Base-by-base conservation (phyloP, 2,888 invertebrate species). In the Philereme transversata region DNA sequence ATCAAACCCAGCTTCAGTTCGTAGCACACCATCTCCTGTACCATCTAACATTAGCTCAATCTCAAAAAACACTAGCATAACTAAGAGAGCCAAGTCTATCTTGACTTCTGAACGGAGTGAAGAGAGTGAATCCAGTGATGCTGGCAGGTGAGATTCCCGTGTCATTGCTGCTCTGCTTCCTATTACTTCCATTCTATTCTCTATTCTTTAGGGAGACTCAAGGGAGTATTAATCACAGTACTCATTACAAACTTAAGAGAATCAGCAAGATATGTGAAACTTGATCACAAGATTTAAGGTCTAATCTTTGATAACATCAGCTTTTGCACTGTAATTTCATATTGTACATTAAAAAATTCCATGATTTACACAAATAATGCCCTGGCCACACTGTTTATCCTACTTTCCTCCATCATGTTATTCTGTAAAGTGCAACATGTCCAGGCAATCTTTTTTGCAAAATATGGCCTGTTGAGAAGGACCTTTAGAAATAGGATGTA, bases 1-100 rank as follows among this genome's bases (percentile, higher is more conserved):
- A 0, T 94, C 95, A 0, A 94, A 94, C 77, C 94, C 95, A 0
- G 95, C 95, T 0, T 95, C 95, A 0, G 95, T 95, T 4, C 89
- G 96, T 36, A 96, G 95, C 74, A 95, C 95, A 0, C 96, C 96
- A 0, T 95, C 95, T 4, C 96, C 96, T 0, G 95, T 95, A 3
- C 95, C 95, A 0, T 96, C 96, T 0, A 95, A 95, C 78, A 88
- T 95, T n/a, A 94, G 94, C 76, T 95, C 95, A 50, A 93, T 95
- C 62, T 94, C 95, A 68, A 94, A 94, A 83, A 93, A 90, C 76
- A 90, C 93, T 7, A 90, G 92, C 66, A 94, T 94, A 47, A 94
- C 94, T 46, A 95, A 95, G 75, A 90, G 95, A n/a, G 94, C 95
- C 0, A 95, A 95, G 83, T 95, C 95, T 4, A 93, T 94, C 63